phyloP scores from a whole-genome alignment of 2,113 vertebrate genomes.

The Isichthys henryi region DNA sequence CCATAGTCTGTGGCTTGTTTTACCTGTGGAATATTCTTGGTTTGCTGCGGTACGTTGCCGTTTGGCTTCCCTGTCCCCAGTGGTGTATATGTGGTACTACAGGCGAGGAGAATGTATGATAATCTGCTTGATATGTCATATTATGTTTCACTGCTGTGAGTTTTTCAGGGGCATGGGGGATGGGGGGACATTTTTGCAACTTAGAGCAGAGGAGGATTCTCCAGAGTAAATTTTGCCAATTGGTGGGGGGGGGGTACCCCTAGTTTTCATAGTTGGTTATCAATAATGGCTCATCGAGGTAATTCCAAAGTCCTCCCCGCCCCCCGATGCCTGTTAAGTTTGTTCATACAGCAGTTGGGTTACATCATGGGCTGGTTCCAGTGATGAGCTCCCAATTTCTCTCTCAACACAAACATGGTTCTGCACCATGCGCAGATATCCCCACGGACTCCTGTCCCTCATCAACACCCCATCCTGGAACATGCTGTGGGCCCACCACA shows the following conservation, averaged over 20 bases:
- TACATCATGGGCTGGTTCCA: background rate
- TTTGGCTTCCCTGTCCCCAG: background rate
- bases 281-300: background rate
- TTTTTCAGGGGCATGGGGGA: background rate
- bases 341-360: background rate
- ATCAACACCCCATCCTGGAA: slow-evolving; percentile 57
- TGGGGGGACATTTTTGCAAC: background rate
- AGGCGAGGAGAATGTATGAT: background rate
- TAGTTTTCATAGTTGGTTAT: background rate
- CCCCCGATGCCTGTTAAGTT: background rate
- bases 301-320: background rate
- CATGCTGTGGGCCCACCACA: slow-evolving; percentile 77
- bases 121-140: background rate
- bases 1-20: slow-evolving; percentile 75
- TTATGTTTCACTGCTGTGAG: background rate
- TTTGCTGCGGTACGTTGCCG: slow-evolving; percentile 69
- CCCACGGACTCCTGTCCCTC: slow-evolving; percentile 69
- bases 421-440: slow-evolving; percentile 42
- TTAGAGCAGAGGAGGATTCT: too few relatives aligned
- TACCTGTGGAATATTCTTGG: slow-evolving; percentile 84
- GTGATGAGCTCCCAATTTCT: background rate
- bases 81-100: background rate
- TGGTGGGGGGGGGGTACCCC: too few relatives aligned
- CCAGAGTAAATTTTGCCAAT: background rate
- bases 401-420: background rate